Evolutionary conservation across 2,888 invertebrate species (phyloP), one percentile per base, ranked within the genome.

Genomic region (Artemia sinica): DNA sequence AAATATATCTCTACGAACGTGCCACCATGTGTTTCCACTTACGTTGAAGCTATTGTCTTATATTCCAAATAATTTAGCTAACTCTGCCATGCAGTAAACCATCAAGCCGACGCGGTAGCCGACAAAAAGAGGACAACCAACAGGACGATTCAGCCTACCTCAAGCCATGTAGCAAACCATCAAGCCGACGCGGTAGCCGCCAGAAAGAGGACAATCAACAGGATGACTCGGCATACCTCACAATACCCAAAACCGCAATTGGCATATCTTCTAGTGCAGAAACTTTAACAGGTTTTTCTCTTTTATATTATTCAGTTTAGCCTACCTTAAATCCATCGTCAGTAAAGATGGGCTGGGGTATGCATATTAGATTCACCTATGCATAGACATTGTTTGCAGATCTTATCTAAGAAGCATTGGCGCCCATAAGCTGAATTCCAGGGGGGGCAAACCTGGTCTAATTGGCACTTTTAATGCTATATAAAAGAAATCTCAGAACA

Each of bases 241-340:
- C 85, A 10, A 86, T 87, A 73, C 88, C 88, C 0, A 86, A 86
- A 78, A 72, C 72, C 4, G 84, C 85, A 66, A 84, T 87, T 75
- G 83, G 85, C 0, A 83, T 82, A 1, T 88, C 87, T 0, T 86
- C 85, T 12, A 88, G 88, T 76, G 85, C 86, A 68, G 89, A 89
- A 76, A 88, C 88, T 1, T 77, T 88, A 28, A 87, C 86, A 78
- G 88, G 87, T 84, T 79, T 70, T 66, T 71, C 58, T 70, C 18
- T n/a, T 67, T 49, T 68, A 63, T 50, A 28, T 58, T 67, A 66
- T 65, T 65, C n/a, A 49, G 12, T 66, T 72, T 66, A 41, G 49
- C 50, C 8, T 65, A 51, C 48, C 18, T 66, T 13, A 13, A 66
- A 14, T 66, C 14, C 14, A n/a, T 52, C 2, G 14, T 12, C 66